Evolutionary conservation across 2,888 invertebrate species (phyloP).

Genomic region (Dusona sp.): DNA sequence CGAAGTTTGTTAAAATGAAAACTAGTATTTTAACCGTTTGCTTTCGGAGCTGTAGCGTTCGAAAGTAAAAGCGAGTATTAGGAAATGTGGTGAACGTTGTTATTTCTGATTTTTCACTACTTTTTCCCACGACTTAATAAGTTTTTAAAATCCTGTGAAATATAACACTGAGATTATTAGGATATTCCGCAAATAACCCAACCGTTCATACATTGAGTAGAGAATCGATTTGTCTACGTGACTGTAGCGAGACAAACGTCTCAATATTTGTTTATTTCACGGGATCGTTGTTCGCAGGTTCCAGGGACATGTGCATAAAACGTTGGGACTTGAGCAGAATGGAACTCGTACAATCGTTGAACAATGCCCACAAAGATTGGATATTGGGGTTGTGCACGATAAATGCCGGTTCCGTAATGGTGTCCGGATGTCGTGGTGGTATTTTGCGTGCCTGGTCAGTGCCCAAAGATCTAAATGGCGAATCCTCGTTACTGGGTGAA

Average conservation of each 20-base stretch:
- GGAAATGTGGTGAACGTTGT: no score
- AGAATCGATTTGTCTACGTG: no score
- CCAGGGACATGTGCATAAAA: slow-evolving; percentile 94
- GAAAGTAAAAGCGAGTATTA: no score
- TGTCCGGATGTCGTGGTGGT: slow-evolving; percentile 92
- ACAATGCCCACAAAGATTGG: slow-evolving; percentile 95
- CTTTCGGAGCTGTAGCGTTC: no score
- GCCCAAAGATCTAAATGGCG: slow-evolving; percentile 86
- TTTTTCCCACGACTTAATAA: no score
- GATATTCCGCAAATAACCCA: no score
- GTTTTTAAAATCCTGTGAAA: no score
- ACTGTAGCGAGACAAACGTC: no score
- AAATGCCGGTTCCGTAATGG: slow-evolving; percentile 86
- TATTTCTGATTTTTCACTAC: no score
- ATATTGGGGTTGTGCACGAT: slow-evolving; percentile 90
- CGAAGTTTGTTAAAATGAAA: no score
- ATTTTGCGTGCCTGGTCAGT: slow-evolving; percentile 90
- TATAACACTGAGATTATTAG: no score
- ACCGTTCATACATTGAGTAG: no score
- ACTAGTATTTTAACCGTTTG: not conserved
- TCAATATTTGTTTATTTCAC: not conserved
- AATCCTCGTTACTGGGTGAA: slow-evolving; percentile 88
- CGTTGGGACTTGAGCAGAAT: slow-evolving; percentile 90
- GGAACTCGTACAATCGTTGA: slow-evolving; percentile 88
- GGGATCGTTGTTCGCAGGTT: slow-evolving; percentile 84